Base-by-base conservation (phyloP, 2,797 vertebrate genomes). In the Luscinia luscinia region DNA sequence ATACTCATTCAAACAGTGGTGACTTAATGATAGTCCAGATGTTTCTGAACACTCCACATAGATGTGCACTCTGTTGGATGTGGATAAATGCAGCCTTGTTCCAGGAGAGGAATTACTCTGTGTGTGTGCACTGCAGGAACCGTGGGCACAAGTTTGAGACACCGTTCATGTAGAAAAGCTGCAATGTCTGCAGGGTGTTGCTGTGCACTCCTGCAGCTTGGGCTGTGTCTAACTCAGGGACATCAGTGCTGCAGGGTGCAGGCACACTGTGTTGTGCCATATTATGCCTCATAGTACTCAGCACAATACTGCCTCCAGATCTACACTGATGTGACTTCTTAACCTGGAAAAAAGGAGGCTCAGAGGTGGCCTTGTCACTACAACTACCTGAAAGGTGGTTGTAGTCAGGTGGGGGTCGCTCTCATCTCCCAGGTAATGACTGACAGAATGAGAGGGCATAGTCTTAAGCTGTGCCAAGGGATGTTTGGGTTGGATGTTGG, bases 331-430 rank as follows among this genome's bases (percentile, higher is more conserved):
- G 61, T 57, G 36, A 45, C 12, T 61, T 49, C 46, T 74, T 17
- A 43, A 13, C 32, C 32, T 59, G 27, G 43, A 51, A 6, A 43
- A 59, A 51, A 43, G 12, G 45, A 59, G 54, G 10, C 36, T 69
- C 36, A 27, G 30, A 6, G 24, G 12, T 69, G 54, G 41, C 21
- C 12, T 51, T 43, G 15, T 20, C 20, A 24, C 20, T 24, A 10
- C 9, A 80, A 1, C 52, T 48, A 6, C 52, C 43, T 40, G 20
- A 46, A 58, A 58, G 21, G 16, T 58, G 15, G 9, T 12, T 59
- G 26, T 48, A 19, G 30, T 49, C 24, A 16, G 13, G 26, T 68
- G 16, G 26, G 34, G 26, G 5, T 81, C 0, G 0, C 16, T 69
- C 26, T 59, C 36, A 36, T 59, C 45, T 69, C 45, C 36, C 32